Base-by-base conservation (phyloP, 2,888 invertebrate species). In the Andricus curvator region DNA sequence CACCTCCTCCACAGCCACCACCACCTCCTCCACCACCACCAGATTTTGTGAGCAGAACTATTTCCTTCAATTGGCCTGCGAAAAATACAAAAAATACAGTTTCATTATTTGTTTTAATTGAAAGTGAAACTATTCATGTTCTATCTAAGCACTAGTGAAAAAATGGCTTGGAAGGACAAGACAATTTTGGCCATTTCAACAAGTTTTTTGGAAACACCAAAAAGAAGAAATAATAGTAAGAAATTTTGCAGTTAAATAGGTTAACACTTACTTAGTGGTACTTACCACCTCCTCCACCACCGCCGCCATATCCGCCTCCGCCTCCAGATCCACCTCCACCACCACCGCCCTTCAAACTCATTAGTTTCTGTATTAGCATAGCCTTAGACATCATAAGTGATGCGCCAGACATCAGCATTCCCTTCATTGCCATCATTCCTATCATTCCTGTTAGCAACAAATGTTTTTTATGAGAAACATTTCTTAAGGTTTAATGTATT, bases 351-450 rank as follows among this genome's bases (percentile, higher is more conserved):
- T 88, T 89, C n/a, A 87, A 76, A 33, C 84, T 88, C 89, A 91
- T 90, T 41, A 90, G 82, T 80, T 92, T 90, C 83, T 87, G 87
- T 76, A 90, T 87, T 22, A 92, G 77, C 92, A 92, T 93, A 88
- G 94, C 94, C 92, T 95, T 95, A 2, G 95, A 93, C 79, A 95
- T 88, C 93, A 95, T 94, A 83, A 95, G 93, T 0, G 95, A 94
- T 93, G 95, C 94, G 90, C 95, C 94, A 67, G 94, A 94, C 89
- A 95, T 94, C 93, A 95, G 93, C 94, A 95, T 94, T 20, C 94
- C 94, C 87, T 95, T 95, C 88, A 95, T 93, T 0, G 94, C 94
- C 93, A 94, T 94, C 93, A 95, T 93, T 37, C 94, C 95, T 93
- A 94, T 94, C 94, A 94, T 94, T 0, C 94, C 94, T 94, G 94